phyloP scores from a whole-genome alignment of 2,113 vertebrate genomes.

The Alectura lathami region DNA sequence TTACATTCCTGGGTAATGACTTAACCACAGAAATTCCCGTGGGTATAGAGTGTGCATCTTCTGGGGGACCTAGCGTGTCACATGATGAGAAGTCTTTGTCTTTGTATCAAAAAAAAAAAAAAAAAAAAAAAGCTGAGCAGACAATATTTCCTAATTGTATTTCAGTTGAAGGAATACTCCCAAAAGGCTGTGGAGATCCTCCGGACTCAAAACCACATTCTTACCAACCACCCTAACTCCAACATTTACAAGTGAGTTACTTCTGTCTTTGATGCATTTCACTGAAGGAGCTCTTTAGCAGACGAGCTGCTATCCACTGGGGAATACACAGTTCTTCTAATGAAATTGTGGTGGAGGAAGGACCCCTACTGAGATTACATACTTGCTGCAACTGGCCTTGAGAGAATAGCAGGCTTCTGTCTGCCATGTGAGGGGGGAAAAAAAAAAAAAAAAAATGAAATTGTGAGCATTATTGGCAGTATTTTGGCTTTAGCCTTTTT shows the following conservation, averaged over 20 bases:
- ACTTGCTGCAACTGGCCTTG: neutral
- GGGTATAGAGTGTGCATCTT: neutral
- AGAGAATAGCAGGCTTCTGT: neutral
- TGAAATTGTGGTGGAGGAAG: neutral
- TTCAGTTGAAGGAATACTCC: slow-evolving; percentile 94
- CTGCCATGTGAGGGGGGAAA: neutral
- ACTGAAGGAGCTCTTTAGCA: neutral
- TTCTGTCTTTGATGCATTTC: neutral
- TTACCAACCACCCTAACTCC: slow-evolving; percentile 98
- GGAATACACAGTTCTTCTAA: neutral
- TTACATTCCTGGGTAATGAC: neutral
- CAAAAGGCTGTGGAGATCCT: slow-evolving; percentile 98
- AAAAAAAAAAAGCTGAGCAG: neutral
- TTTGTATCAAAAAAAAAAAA: neutral
- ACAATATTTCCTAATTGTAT: neutral
- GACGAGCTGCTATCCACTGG: accelerated
- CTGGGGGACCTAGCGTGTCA: neutral
- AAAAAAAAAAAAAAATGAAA: neutral
- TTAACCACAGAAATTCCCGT: neutral
- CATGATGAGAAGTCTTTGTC: neutral
- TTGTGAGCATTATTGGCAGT: neutral
- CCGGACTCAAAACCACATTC: slow-evolving; percentile 94
- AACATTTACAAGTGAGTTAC: slow-evolving; percentile 97
- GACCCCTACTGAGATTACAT: neutral
- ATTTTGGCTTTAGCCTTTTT: neutral